Percentiles rank a stretch among this genome's conserved stretches.
Evolutionary conservation across 2,797 vertebrate species (phyloP).

Genomic region (Artibeus lituratus): DNA sequence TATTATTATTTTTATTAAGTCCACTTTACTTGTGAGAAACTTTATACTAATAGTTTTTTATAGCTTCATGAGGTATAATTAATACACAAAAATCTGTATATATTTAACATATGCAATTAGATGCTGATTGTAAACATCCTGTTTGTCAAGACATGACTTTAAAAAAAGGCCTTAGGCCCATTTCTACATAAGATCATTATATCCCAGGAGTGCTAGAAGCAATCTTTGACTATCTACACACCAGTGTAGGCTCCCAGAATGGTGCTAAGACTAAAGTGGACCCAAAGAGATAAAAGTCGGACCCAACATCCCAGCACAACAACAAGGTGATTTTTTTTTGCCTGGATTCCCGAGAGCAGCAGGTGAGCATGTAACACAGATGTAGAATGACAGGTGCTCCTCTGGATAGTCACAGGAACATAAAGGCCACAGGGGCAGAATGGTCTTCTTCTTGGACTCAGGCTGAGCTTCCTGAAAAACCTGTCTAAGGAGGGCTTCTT

Average conservation of each 20-base stretch:
- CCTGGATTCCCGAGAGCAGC: neutral
- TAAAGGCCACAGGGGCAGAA: neutral
- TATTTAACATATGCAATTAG: neutral
- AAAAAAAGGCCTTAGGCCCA: neutral
- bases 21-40: slow-evolving; percentile 4
- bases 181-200: neutral
- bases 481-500: neutral
- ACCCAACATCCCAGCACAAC: neutral
- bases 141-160: neutral
- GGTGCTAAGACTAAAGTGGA: neutral
- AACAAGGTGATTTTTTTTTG: neutral
- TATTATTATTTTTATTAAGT: neutral
- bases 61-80: neutral
- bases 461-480: neutral
- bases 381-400: neutral
- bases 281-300: neutral
- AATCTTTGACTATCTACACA: neutral
- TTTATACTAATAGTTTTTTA: neutral
- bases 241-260: neutral
- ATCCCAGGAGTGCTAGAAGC: neutral
- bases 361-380: neutral
- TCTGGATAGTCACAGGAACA: neutral
- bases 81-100: neutral
- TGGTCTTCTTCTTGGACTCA: neutral
- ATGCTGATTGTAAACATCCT: neutral